Evolutionary conservation across 2,888 invertebrate species (phyloP), one percentile per base, ranked within the genome.

Genomic region (Trissonchulus sp.): DNA sequence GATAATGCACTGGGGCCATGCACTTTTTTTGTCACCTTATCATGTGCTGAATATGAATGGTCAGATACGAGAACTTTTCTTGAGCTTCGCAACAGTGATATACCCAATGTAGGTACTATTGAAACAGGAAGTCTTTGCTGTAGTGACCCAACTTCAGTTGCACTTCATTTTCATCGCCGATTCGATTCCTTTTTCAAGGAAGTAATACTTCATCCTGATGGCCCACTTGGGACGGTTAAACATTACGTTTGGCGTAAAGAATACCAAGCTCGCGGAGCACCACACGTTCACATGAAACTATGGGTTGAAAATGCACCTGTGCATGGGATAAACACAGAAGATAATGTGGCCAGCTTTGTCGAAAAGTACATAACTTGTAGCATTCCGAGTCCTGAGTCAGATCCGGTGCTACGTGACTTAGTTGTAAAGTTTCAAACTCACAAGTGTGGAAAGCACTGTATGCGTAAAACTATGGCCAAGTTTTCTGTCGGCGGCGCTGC

Each of bases 341-440:
- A 73, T 33, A 31, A 37, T 37, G 34, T 75, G 33, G 23, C 1
- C 2, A 23, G 1, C 23, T 75, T 75, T 35, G 35, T 75, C 30
- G n/a, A 73, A 23, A 34, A 38, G 37, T 37, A 75, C 63, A 73
- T 73, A 18, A 30, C 35, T 8, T 72, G 69, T 38, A n/a, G 1
- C 1, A 48, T 75, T 30, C 75, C 75, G 1, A 65, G 31, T n/a
- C n/a, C 2, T 31, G 63, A 1, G 15, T 2, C 2, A 2, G 2
- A 35, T 65, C 74, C 74, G 1, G 37, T 23, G 2, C 35, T 65
- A 30, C 2, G 34, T 23, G 23, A 65, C 18, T 65, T 65, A 2
- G 74, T 74, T 3, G 35, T 3, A 34, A 34, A 28, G 36, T 74
- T 34, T 65, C 74, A 74, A 36, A 28, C 65, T 2, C 74, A 74